Base-by-base conservation (phyloP, 2,888 invertebrate species). In the Flexamia atlantica region DNA sequence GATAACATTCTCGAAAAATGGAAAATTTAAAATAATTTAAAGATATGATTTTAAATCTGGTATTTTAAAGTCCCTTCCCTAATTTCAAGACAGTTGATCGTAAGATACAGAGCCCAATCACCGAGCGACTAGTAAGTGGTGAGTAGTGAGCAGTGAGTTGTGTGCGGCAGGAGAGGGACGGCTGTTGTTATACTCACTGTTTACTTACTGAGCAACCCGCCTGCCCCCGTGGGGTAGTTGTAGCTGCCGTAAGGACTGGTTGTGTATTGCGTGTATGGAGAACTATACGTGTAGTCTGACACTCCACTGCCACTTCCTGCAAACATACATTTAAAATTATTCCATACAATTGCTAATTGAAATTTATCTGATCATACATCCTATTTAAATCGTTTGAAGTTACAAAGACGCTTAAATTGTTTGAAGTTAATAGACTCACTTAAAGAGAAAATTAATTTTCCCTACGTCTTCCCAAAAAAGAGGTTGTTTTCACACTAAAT, bases 201-300 rank as follows among this genome's bases (percentile, higher is more conserved):
- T 92, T 93, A 93, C 93, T 93, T 93, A 90, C 93, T 91, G 88
- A 93, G 91, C 87, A 93, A 89, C 80, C 93, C 93, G 83, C 93
- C 92, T 86, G 92, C 91, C 9, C 92, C 91, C 9, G 92, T 91
- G 87, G 92, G 91, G 87, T 90, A 90, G 85, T 89, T 89, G 87
- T 90, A 90, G 30, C 89, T 88, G 79, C 92, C 91, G 89, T 94
- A 94, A 5, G 93, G 92, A 17, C 95, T 93, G 85, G 95, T 93
- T 84, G 95, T 94, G 90, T 96, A 96, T 89, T 95, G 94, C 87
- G 93, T 92, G 92, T 97, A 97, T 87, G 94, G 93, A 84, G 95
- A 93, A 89, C 93, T 94, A 89, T 95, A 95, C 46, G 94, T 92
- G 89, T 95, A 95, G 89, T 95, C 95, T 83, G 93, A 81, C 42